These are phyloP conservation scores for Axis porcinus DNA, from an alignment of 2,113 vertebrate species.

Conservation along the genomic window DNA sequence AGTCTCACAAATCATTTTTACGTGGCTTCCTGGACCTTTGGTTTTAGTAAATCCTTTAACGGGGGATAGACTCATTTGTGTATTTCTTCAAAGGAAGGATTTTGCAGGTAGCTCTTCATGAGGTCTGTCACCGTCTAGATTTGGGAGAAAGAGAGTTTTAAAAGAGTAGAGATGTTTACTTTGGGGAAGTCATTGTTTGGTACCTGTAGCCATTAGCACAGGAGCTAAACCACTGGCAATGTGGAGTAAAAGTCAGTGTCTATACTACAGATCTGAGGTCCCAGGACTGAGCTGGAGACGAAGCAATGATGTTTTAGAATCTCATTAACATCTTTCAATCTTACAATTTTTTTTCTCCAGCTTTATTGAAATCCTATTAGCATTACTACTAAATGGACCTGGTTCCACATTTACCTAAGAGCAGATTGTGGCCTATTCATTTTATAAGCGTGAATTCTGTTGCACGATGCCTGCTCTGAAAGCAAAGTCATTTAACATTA, in stretches of 20 bases:
- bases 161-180: constrained; percentile 67
- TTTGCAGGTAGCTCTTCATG: constrained; percentile 69
- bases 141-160: constrained; percentile 52
- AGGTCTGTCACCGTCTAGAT: constrained; percentile 36
- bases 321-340: background rate
- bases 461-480: background rate
- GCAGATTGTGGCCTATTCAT: background rate
- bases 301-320: background rate
- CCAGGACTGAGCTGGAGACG: background rate
- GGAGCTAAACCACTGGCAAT: background rate
- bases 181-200: constrained; percentile 45
- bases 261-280: background rate
- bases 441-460: constrained; percentile 2
- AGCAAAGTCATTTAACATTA: background rate
- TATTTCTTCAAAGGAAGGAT: constrained; percentile 71
- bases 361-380: background rate
- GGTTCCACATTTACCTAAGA: background rate
- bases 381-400: background rate
- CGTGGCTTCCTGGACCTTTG: constrained; percentile 71
- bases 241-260: background rate
- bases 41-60: constrained; percentile 75
- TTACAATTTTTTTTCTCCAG: background rate
- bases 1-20: constrained; percentile 75
- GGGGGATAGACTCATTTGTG: constrained; percentile 66
- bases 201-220: constrained; percentile 61